These are phyloP conservation scores for Silurus meridionalis DNA, from an alignment of 2,113 vertebrate species.

Conservation along the genomic window DNA sequence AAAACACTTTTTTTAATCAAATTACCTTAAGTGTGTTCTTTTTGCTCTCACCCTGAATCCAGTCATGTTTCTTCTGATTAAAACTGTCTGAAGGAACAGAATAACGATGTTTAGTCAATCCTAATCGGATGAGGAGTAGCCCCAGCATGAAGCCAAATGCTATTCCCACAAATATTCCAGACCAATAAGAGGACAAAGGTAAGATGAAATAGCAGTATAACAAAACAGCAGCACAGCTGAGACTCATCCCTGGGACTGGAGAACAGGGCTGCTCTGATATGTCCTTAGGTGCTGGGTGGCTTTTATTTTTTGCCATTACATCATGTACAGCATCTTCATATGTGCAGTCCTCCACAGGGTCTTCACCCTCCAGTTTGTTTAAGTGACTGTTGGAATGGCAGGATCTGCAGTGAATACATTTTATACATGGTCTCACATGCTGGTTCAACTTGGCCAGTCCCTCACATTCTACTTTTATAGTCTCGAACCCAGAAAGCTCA, in stretches of 20 bases:
- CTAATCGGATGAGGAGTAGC: constrained; percentile 75
- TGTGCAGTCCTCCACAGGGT: constrained; percentile 70
- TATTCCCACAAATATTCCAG: constrained; percentile 80
- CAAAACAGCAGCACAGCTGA: constrained; percentile 72
- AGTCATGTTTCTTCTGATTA: background rate
- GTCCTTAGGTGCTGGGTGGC: constrained; percentile 1
- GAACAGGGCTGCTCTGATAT: constrained; percentile 21
- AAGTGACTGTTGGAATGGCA: constrained; percentile 58
- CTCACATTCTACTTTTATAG: constrained; percentile 58
- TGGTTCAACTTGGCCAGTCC: constrained; percentile 61
- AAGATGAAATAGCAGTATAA: constrained; percentile 81
- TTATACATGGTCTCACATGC: constrained; percentile 52
- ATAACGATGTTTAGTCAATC: constrained; percentile 53
- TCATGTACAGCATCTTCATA: constrained; percentile 74
- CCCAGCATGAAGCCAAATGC: constrained; percentile 79
- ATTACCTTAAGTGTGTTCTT: constrained; percentile 74
- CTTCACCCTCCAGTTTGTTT: constrained; percentile 39
- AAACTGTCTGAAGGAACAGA: constrained; percentile 28
- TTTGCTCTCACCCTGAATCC: constrained; percentile 17
- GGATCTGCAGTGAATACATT: constrained; percentile 28
- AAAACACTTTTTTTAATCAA: background rate
- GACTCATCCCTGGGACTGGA: constrained; percentile 70
- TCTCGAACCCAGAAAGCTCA: constrained; percentile 50
- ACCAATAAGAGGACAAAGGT: constrained; percentile 80
- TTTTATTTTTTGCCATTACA: constrained; percentile 56